phyloP scores from a whole-genome alignment of 2,113 vertebrate species.

The Hyperoodon ampullatus region DNA sequence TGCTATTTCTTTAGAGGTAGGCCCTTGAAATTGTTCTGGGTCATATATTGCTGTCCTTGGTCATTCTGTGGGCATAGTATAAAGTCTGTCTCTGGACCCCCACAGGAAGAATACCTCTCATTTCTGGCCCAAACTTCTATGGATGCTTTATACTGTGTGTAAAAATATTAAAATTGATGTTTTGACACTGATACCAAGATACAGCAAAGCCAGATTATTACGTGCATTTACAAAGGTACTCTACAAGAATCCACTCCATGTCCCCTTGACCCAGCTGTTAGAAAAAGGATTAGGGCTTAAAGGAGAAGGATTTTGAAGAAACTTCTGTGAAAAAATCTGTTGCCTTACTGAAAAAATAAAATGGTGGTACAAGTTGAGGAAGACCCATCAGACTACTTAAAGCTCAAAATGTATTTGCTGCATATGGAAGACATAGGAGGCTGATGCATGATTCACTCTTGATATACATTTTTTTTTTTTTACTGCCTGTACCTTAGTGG shows the following conservation, averaged over 20 bases:
- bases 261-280: background rate
- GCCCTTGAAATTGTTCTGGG: background rate
- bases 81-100: background rate
- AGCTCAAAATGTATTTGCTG: background rate
- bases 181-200: background rate
- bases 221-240: background rate
- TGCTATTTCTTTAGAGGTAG: background rate
- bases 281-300: background rate
- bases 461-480: background rate
- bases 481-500: background rate
- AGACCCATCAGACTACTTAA: background rate
- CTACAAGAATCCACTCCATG: background rate
- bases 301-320: background rate
- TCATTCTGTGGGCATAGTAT: background rate
- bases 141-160: background rate
- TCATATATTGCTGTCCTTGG: background rate
- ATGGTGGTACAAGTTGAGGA: background rate
- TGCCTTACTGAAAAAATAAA: background rate
- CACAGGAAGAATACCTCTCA: background rate
- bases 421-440: background rate
- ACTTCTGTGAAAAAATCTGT: background rate
- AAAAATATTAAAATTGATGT: background rate
- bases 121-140: background rate
- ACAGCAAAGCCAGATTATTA: background rate
- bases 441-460: background rate